Conservation (phyloP, 2,113 vertebrate genomes). For the Ranitomeya imitator region DNA sequence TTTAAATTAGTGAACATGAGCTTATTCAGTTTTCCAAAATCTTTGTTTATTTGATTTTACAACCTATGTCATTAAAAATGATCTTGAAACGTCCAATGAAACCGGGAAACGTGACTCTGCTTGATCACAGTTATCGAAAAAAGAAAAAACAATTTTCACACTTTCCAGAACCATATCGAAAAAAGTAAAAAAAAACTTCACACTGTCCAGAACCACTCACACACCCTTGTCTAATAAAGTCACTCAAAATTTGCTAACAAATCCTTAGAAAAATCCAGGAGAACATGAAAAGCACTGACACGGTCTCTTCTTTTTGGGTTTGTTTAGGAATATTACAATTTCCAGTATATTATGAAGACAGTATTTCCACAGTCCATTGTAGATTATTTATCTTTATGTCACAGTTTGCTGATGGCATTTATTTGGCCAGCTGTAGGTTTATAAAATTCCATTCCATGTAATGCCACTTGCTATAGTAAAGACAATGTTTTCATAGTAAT, state of each 20-base stretch:
- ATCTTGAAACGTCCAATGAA: too few relatives aligned
- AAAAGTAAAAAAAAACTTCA: too few relatives aligned
- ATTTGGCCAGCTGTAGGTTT: slow-evolving; percentile 38
- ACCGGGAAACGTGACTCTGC: too few relatives aligned
- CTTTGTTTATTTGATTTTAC: too few relatives aligned
- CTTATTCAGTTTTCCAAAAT: too few relatives aligned
- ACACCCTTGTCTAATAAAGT: background rate
- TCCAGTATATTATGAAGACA: background rate
- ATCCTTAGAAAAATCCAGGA: background rate
- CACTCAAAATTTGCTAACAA: background rate
- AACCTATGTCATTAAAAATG: too few relatives aligned
- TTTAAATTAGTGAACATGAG: too few relatives aligned
- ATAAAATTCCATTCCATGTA: slow-evolving; percentile 40
- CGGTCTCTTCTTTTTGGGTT: background rate
- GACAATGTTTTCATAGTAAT: slow-evolving; percentile 39
- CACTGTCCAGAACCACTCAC: too few relatives aligned
- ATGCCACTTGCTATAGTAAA: slow-evolving; percentile 13
- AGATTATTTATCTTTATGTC: slow-evolving; percentile 12
- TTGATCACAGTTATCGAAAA: too few relatives aligned
- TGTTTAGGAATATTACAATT: background rate
- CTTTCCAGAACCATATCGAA: too few relatives aligned
- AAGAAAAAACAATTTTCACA: too few relatives aligned
- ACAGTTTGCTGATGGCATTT: slow-evolving; percentile 40
- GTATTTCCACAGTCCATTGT: slow-evolving; percentile 8
- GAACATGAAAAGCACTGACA: background rate